Conservation (phyloP, 2,888 invertebrate species). For the Penaeus monodon region DNA sequence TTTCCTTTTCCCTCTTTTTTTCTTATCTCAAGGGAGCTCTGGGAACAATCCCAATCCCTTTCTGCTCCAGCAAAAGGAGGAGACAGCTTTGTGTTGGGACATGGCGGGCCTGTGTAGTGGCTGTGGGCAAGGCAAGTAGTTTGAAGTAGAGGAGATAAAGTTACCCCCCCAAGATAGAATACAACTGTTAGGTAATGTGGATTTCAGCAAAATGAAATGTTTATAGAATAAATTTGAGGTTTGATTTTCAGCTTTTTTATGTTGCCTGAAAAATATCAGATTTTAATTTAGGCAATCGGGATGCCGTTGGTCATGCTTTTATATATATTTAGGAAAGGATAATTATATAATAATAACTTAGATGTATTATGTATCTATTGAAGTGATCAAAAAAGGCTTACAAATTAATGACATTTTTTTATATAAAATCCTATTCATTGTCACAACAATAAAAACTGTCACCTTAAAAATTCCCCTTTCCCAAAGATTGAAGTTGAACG, state of each 20-base stretch:
- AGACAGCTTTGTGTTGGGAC: slow-evolving; percentile 86
- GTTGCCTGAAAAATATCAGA: background rate
- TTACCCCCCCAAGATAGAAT: too few species aligned
- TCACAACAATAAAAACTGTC: background rate
- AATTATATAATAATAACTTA: too few species aligned
- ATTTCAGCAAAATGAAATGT: background rate
- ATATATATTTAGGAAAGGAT: too few species aligned
- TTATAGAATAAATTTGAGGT: too few species aligned
- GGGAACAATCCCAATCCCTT: slow-evolving; percentile 87
- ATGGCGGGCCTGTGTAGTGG: slow-evolving; percentile 95
- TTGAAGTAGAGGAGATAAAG: background rate
- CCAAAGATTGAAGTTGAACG: slow-evolving; percentile 84
- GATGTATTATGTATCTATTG: background rate
- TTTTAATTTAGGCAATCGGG: background rate
- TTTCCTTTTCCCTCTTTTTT: background rate
- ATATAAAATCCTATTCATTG: background rate
- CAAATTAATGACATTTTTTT: too few species aligned
- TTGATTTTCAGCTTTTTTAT: too few species aligned
- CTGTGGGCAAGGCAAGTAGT: slow-evolving; percentile 84
- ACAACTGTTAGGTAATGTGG: background rate
- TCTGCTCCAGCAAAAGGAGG: slow-evolving; percentile 81
- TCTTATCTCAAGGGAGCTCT: slow-evolving; percentile 73
- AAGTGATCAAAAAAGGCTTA: background rate
- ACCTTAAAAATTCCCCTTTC: background rate
- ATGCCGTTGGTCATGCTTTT: background rate